phyloP scores from a whole-genome alignment of 1,140 invertebrate species.

The Drosophila watanabei region DNA sequence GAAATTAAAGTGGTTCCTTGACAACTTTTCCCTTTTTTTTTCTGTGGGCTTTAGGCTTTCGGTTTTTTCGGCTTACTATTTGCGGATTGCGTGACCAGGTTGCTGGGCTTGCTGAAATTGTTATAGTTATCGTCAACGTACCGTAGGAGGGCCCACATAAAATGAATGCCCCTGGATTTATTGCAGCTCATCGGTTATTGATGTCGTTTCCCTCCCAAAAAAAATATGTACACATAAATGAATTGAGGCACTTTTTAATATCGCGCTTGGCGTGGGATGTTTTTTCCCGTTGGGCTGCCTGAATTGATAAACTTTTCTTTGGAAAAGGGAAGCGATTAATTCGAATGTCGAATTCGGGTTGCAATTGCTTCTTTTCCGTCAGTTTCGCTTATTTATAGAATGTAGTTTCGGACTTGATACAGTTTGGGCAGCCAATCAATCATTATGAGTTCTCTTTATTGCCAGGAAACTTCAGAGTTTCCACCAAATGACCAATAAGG shows the following conservation, averaged over 20 bases:
- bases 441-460: conserved; percentile 25
- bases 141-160: conserved; percentile 5
- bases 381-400: conserved; percentile 40
- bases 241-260: conserved; percentile 49
- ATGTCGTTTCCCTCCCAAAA: conserved; percentile 27
- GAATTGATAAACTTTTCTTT: conserved; percentile 44
- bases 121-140: conserved; percentile 34
- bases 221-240: conserved; percentile 36
- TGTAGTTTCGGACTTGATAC: conserved; percentile 13
- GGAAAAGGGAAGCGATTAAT: conserved; percentile 25
- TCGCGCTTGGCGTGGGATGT: conserved; percentile 11
- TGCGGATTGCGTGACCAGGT: conserved; percentile 30
- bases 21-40: conserved; percentile 28
- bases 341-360: conserved; percentile 17
- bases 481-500: conserved; percentile 1
- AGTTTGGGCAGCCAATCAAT: conserved; percentile 36
- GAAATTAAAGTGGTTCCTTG: conserved; percentile 67
- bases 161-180: conserved; percentile 60
- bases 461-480: conserved; percentile 2
- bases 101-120: conserved; percentile 32
- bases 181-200: conserved; percentile 68
- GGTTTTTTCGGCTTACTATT: not conserved
- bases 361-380: conserved; percentile 30
- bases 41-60: not conserved
- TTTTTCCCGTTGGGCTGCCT: not conserved